phyloP scores from a whole-genome alignment of 2,888 invertebrate species.

The Tenthredo notha region DNA sequence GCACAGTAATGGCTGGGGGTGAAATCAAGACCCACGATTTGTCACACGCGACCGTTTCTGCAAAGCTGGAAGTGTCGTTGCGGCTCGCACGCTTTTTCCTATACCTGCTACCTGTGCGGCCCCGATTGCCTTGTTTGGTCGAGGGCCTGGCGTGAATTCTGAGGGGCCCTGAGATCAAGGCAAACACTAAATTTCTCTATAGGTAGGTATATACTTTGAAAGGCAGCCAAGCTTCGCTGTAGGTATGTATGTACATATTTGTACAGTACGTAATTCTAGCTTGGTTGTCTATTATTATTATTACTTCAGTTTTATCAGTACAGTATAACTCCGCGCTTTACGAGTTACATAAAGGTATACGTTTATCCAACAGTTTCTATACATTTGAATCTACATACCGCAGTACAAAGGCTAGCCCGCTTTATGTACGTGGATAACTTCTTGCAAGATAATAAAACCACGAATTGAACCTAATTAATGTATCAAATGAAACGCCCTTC shows the following conservation, averaged over 20 bases:
- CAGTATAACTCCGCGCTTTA: conserved; percentile 37
- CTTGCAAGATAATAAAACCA: not conserved
- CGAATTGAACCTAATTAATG: not conserved
- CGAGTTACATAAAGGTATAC: conserved; percentile 5
- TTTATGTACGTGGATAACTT: not conserved
- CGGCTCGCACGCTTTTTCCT: conserved; percentile 36
- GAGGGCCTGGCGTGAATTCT: conserved; percentile 16
- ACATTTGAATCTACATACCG: not conserved
- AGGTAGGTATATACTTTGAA: not conserved
- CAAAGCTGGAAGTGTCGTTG: conserved; percentile 60
- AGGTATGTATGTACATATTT: conserved; percentile 9
- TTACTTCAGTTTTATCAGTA: conserved; percentile 29
- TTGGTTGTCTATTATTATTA: conserved; percentile 11
- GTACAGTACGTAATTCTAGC: conserved; percentile 10
- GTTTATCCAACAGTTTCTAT: not conserved
- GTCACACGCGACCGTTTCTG: conserved; percentile 67
- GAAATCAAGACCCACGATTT: conserved; percentile 61
- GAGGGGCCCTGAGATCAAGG: conserved; percentile 43
- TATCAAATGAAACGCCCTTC: not conserved
- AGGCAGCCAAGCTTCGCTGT: not conserved
- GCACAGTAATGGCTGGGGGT: not conserved
- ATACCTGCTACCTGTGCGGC: conserved; percentile 43
- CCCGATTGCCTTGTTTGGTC: conserved; percentile 41
- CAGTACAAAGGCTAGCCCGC: not conserved
- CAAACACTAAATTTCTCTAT: conserved; percentile 42